Percentiles rank a stretch among this genome's conserved stretches.
These are phyloP conservation scores for Chironomus striatipennis DNA, from an alignment of 1,140 invertebrate species.

Conservation along the genomic window DNA sequence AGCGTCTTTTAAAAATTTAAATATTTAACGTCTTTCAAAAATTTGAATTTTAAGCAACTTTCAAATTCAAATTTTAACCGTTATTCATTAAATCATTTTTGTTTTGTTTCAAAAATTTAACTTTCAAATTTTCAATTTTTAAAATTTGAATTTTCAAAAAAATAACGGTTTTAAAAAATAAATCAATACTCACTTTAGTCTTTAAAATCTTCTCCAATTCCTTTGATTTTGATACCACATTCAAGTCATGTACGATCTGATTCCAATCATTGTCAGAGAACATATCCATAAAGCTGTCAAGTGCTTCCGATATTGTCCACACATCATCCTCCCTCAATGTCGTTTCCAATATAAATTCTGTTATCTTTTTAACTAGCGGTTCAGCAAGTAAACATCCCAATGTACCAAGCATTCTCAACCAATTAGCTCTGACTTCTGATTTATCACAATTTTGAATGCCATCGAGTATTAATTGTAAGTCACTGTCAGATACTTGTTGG, in stretches of 20 bases:
- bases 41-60: no score
- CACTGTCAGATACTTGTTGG: slow-evolving; percentile 35
- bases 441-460: slow-evolving; percentile 47
- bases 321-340: slow-evolving; percentile 41
- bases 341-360: slow-evolving; percentile 30
- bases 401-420: slow-evolving; percentile 58
- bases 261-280: slow-evolving; percentile 69
- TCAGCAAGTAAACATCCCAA: slow-evolving; percentile 40
- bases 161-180: no score
- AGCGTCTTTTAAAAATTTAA: no score
- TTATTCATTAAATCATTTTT: no score
- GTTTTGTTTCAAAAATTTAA: no score
- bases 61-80: no score
- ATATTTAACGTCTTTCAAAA: no score
- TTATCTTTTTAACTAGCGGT: slow-evolving; percentile 36
- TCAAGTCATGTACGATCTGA: slow-evolving; percentile 49
- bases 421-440: slow-evolving; percentile 54
- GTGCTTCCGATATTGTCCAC: slow-evolving; percentile 61
- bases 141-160: no score
- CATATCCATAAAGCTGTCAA: slow-evolving; percentile 67
- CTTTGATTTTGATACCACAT: slow-evolving; percentile 50
- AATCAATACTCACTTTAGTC: slow-evolving; percentile 49
- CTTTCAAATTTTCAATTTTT: no score
- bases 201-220: slow-evolving; percentile 51
- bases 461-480: slow-evolving; percentile 47